A percentile compares a stretch with the other conserved stretches of the same genome.
phyloP scores from a whole-genome alignment of 1,140 invertebrate species.

The Leptopilina clavipes region DNA sequence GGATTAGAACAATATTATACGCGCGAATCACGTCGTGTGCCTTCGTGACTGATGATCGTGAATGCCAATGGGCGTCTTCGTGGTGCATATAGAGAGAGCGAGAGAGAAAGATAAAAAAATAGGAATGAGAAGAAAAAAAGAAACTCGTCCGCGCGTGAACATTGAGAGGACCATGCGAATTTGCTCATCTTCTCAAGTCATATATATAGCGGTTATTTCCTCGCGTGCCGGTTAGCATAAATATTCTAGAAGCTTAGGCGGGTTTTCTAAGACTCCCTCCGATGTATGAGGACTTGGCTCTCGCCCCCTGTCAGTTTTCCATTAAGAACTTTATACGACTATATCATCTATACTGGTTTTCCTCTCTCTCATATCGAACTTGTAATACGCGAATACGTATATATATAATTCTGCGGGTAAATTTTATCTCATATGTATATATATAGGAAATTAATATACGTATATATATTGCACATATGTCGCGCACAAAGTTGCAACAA shows the following conservation, averaged over 20 bases:
- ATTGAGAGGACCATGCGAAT: slow-evolving; percentile 44
- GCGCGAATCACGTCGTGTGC: slow-evolving; percentile 67
- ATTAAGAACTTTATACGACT: slow-evolving; percentile 15
- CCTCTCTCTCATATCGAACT: neutral
- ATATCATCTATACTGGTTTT: slow-evolving; percentile 16
- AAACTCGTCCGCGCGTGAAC: slow-evolving; percentile 51
- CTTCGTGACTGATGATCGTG: slow-evolving; percentile 70
- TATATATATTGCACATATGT: too few species aligned
- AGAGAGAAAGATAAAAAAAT: slow-evolving; percentile 11
- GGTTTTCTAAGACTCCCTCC: slow-evolving; percentile 24
- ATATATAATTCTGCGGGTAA: neutral
- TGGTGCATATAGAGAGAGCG: slow-evolving; percentile 63
- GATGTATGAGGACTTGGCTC: slow-evolving; percentile 32
- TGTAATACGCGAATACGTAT: neutral
- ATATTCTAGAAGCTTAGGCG: slow-evolving; percentile 48
- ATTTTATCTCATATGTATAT: slow-evolving; percentile 1
- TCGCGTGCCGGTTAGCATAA: slow-evolving; percentile 54
- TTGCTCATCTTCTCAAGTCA: slow-evolving; percentile 28
- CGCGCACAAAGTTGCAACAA: neutral
- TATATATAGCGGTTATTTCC: slow-evolving; percentile 54
- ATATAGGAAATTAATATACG: too few species aligned
- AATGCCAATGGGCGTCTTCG: slow-evolving; percentile 70
- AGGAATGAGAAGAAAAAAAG: too few species aligned
- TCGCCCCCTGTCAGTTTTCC: slow-evolving; percentile 29
- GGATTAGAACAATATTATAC: slow-evolving; percentile 42